These are phyloP conservation scores for Pteria penguin DNA, from an alignment of 2,888 invertebrate species.

Conservation along the genomic window DNA sequence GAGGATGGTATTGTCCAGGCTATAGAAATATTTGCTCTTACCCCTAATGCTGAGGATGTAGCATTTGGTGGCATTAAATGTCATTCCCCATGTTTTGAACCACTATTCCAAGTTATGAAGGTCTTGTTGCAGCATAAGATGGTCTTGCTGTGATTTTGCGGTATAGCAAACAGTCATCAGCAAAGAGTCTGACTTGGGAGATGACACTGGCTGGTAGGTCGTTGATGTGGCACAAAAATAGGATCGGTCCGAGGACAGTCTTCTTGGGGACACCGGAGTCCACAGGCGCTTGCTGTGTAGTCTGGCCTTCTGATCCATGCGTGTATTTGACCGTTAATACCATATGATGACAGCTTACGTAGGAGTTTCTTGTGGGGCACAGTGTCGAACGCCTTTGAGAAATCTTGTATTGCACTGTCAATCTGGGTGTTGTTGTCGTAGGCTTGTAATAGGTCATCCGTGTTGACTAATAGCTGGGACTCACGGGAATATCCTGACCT, in stretches of 20 bases:
- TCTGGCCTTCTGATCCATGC: constrained; percentile 1
- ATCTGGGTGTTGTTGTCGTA: not conserved
- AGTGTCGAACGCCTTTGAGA: constrained; percentile 24
- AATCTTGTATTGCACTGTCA: not conserved
- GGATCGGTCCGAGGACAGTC: not conserved
- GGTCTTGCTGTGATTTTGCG: not conserved
- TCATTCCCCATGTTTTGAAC: constrained; percentile 12
- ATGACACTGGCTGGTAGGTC: not conserved
- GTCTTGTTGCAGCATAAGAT: not conserved
- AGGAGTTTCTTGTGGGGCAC: constrained; percentile 19
- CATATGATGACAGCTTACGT: constrained; percentile 16
- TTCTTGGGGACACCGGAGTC: constrained; percentile 10
- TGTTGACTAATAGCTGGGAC: constrained; percentile 7
- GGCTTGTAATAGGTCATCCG: not conserved
- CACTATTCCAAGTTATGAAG: not conserved
- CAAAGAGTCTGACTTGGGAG: not conserved
- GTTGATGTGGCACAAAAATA: constrained; percentile 19
- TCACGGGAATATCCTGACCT: constrained; percentile 20
- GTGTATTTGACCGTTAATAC: constrained; percentile 7
- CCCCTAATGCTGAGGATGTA: constrained; percentile 12
- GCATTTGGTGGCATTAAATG: constrained; percentile 18
- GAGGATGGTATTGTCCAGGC: constrained; percentile 1
- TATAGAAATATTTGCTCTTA: no score
- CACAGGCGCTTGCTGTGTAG: not conserved
- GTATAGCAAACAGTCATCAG: constrained; percentile 8